Base-by-base conservation (phyloP, 2,888 invertebrate species). In the Beris morrisii region DNA sequence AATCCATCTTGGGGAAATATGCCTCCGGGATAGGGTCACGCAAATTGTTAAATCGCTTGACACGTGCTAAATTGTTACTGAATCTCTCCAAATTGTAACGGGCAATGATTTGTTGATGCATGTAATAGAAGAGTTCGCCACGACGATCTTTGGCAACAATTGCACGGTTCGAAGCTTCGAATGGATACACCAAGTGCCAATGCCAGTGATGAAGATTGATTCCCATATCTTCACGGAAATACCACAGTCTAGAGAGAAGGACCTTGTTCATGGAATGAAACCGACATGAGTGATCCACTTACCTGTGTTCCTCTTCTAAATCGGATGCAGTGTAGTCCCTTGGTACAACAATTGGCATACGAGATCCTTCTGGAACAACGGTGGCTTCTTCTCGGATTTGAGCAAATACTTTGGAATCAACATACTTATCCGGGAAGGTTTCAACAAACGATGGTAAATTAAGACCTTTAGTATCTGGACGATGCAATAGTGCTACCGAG, bases 1-100 rank as follows among this genome's bases (percentile, higher is more conserved):
- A 89, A 79, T 91, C 89, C 73, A 92, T 79, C 79, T 92, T 92
- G 0, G 91, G 89, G 82, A 91, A 92, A 79, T 92, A 92, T 0
- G 86, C 92, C 76, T 92, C 90, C 0, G 78, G 77, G 70, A 92
- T 88, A 5, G 89, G 86, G 9, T 84, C 83, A 1, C 85, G 82
- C 79, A 88, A 85, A 76, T 90, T 84, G 69, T 83, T 83, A 70
- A 84, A 84, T 1, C 87, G 84, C 15, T 80, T 80, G 3, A 87
- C 87, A 0, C 88, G 84, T 0, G 81, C 74, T 72, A 92, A 76
- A 3, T 83, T 83, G 75, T 90, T 90, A 76, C 87, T 88, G 65
- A 91, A 75, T 1, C 92, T 85, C 77, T 91, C 91, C 61, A 82
- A 77, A 75, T 90, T 90, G 80, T 89, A 91, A 72, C 90, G 88